Conservation (phyloP, 2,888 invertebrate species). For the Drosophila quinaria region DNA sequence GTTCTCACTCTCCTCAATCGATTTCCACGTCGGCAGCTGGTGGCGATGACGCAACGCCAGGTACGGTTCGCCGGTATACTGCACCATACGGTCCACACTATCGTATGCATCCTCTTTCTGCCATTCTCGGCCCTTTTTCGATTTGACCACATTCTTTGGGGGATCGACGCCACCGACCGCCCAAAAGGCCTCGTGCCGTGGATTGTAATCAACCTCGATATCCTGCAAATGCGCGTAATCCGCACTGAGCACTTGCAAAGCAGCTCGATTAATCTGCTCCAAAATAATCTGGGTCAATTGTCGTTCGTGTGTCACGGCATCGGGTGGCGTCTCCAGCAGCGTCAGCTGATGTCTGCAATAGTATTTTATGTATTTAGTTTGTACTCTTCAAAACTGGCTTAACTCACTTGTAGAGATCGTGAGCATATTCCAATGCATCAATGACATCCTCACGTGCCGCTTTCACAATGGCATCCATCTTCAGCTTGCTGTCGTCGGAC, state of each 20-base stretch:
- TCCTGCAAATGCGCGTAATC: constrained; percentile 88
- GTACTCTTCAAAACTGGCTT: accelerated
- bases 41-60: constrained; percentile 89
- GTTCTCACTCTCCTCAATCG: constrained; percentile 87
- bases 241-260: constrained; percentile 88
- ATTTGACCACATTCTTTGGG: constrained; percentile 85
- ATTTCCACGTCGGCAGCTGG: constrained; percentile 90
- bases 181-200: constrained; percentile 95
- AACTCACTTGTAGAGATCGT: constrained; percentile 76
- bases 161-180: constrained; percentile 90
- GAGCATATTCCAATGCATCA: constrained; percentile 72
- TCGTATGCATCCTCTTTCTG: constrained; percentile 86
- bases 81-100: constrained; percentile 89
- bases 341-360: constrained; percentile 42
- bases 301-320: constrained; percentile 60
- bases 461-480: constrained; percentile 58
- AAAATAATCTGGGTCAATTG: constrained; percentile 86
- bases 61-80: constrained; percentile 89
- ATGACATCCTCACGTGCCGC: constrained; percentile 76
- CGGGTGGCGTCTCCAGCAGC: constrained; percentile 24
- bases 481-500: constrained; percentile 7
- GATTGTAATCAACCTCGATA: constrained; percentile 90
- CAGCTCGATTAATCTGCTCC: constrained; percentile 90
- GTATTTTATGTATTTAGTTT: not conserved
- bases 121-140: constrained; percentile 85